A percentile compares a stretch with the other conserved stretches of the same genome.
phyloP scores from a whole-genome alignment of 2,888 invertebrate species.

The Gymnoscelis rufifasciata region DNA sequence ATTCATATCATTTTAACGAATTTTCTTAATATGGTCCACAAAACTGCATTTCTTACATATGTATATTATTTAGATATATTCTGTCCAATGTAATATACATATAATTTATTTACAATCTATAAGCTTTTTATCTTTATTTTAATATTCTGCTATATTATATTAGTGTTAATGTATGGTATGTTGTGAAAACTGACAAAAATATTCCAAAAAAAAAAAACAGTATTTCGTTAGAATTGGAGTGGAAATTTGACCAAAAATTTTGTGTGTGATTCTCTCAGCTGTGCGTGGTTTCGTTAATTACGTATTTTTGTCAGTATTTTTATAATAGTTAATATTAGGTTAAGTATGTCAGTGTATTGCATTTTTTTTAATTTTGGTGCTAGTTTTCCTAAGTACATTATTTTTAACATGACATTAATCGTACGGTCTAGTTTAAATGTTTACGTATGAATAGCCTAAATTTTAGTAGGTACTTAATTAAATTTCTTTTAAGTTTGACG shows the following conservation, averaged over 20 bases:
- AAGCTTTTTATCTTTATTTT: neutral
- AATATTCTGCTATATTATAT: constrained; percentile 1
- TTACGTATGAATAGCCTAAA: too few species aligned
- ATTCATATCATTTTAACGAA: constrained; percentile 13
- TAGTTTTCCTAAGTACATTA: constrained; percentile 18
- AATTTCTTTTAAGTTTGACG: neutral
- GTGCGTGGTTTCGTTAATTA: constrained; percentile 30
- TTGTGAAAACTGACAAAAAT: constrained; percentile 28
- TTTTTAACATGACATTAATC: constrained; percentile 7
- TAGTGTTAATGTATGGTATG: constrained; percentile 8
- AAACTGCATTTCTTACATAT: constrained; percentile 29
- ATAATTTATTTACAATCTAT: neutral
- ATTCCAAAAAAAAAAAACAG: constrained; percentile 18
- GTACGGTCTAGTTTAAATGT: too few species aligned
- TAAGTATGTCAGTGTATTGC: neutral
- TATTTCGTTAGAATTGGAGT: constrained; percentile 18
- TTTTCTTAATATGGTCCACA: constrained; percentile 30
- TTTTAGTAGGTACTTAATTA: too few species aligned
- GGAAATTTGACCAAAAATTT: constrained; percentile 20
- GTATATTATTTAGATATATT: neutral
- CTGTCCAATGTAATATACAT: neutral
- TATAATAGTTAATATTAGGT: constrained; percentile 7
- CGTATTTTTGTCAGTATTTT: constrained; percentile 32
- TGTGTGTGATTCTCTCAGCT: constrained; percentile 5
- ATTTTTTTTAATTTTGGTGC: constrained; percentile 16